These are phyloP conservation scores for Antrozous pallidus DNA, from an alignment of 2,797 vertebrate species.

Conservation along the genomic window DNA sequence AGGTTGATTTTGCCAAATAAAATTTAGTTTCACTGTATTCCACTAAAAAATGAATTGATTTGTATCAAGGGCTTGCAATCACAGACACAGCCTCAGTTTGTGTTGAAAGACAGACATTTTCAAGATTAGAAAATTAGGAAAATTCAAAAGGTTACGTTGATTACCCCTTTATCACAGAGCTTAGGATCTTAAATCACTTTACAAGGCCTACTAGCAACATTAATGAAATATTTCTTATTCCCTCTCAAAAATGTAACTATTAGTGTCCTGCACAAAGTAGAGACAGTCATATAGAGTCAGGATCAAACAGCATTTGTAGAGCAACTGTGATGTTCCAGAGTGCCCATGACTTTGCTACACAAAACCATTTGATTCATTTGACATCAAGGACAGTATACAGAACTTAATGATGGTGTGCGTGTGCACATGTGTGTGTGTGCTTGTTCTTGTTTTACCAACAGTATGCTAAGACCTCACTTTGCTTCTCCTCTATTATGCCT, in stretches of 20 bases:
- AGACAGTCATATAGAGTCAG: neutral
- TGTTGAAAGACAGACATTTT: neutral
- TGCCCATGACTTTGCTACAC: neutral
- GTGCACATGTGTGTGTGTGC: neutral
- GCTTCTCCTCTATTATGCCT: neutral
- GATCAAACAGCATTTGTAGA: neutral
- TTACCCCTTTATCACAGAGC: neutral
- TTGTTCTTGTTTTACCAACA: neutral
- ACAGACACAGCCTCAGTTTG: neutral
- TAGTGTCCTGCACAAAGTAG: neutral
- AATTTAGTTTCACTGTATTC: neutral
- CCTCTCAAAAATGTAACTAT: neutral
- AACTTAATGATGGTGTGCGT: neutral
- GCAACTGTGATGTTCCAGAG: neutral
- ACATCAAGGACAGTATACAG: neutral
- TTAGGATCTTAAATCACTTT: neutral
- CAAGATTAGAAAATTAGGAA: slow-evolving; percentile 9
- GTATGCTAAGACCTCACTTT: neutral
- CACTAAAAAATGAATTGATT: neutral
- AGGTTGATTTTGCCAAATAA: neutral
- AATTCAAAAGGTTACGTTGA: neutral
- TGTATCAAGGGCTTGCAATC: neutral
- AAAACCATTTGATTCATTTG: neutral
- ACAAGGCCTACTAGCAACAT: neutral
- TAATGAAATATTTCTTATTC: neutral